Conservation (phyloP, 2,797 vertebrate species). For the Phataginus tetradactyla region DNA sequence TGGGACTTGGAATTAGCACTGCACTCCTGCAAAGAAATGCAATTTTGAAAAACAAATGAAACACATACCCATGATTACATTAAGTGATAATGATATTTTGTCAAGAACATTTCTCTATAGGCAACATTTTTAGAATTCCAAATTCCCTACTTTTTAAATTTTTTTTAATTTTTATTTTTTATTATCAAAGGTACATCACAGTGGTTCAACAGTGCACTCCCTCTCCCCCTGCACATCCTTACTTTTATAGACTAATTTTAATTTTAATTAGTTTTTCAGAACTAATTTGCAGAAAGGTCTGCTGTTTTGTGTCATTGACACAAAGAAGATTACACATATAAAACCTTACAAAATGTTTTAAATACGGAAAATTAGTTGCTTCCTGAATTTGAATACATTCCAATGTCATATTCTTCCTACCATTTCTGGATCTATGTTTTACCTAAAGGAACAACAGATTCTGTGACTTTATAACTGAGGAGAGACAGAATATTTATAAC, state of each 20-base stretch:
- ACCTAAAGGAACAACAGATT: background rate
- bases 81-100: background rate
- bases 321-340: background rate
- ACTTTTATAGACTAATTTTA: background rate
- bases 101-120: constrained; percentile 20
- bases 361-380: constrained; percentile 3
- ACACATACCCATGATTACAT: background rate
- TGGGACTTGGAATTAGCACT: background rate
- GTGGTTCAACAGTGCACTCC: too few relatives aligned
- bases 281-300: background rate
- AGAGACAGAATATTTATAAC: background rate
- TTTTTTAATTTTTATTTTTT: too few relatives aligned
- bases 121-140: background rate
- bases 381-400: constrained; percentile 15
- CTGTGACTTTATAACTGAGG: background rate
- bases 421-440: constrained; percentile 6
- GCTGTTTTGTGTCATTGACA: background rate
- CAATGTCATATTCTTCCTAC: background rate
- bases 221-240: background rate
- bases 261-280: background rate
- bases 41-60: constrained; percentile 49
- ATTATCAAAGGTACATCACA: too few relatives aligned
- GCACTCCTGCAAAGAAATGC: background rate
- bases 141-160: background rate
- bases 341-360: constrained; percentile 30